Conservation (phyloP, 1,140 invertebrate species). For the Probaryconus sp. region DNA sequence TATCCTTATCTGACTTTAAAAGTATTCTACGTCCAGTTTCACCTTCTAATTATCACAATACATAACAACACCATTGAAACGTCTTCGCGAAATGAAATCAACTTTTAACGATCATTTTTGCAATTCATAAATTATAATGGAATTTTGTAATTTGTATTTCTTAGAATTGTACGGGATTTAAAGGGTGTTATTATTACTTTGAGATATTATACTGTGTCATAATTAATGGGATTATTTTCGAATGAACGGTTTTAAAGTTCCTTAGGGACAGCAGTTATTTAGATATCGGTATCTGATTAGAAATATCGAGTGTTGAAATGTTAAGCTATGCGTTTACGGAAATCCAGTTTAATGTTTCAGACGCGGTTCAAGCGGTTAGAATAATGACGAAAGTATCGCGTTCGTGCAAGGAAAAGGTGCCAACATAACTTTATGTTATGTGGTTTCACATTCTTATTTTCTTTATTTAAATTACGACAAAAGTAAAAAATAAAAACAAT, state of each 20-base stretch:
- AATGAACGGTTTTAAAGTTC: too few relatives aligned
- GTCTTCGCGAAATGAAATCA: too few relatives aligned
- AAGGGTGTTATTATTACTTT: too few relatives aligned
- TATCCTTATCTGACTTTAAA: conserved; percentile 19
- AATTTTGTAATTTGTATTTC: too few relatives aligned
- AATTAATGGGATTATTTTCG: too few relatives aligned
- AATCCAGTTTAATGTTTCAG: conserved; percentile 44
- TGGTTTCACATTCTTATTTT: conserved; percentile 20
- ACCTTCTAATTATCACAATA: conserved; percentile 10
- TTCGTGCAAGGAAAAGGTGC: conserved; percentile 35
- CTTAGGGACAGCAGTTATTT: conserved; percentile 15
- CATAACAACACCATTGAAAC: conserved; percentile 11
- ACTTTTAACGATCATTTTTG: too few relatives aligned
- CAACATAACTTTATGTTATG: conserved; percentile 44
- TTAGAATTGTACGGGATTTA: too few relatives aligned
- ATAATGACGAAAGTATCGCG: conserved; percentile 37
- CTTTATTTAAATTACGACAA: background rate
- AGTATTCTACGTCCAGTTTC: conserved; percentile 17
- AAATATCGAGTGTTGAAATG: conserved; percentile 40
- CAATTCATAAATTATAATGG: too few relatives aligned
- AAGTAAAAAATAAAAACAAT: background rate
- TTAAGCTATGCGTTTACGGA: conserved; percentile 35
- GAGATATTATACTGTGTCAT: too few relatives aligned
- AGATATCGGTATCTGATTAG: conserved; percentile 26
- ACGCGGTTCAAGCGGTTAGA: conserved; percentile 22